These are phyloP conservation scores for Nyctibius bracteatus DNA, from an alignment of 2,113 vertebrate species.

Conservation along the genomic window DNA sequence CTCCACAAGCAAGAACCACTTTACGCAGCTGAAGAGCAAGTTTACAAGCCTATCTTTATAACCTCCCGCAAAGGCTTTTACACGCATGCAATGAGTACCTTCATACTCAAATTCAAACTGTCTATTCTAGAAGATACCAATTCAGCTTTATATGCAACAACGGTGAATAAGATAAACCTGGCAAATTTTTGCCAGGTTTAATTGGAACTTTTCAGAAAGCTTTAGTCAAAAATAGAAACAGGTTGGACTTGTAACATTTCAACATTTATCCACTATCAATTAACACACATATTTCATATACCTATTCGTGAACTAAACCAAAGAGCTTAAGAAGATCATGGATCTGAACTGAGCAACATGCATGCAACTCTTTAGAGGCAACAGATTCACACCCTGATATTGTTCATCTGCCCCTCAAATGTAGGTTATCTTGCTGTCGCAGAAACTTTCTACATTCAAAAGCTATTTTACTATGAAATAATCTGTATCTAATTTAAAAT, in stretches of 20 bases:
- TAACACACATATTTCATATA: neutral
- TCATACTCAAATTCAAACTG: neutral
- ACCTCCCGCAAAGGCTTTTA: neutral
- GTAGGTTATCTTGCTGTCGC: accelerated
- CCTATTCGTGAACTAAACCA: neutral
- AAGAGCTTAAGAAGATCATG: neutral
- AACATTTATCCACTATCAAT: neutral
- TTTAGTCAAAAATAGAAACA: neutral
- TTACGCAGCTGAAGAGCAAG: neutral
- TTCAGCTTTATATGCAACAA: neutral
- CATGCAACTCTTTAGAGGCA: neutral
- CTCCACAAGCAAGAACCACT: neutral
- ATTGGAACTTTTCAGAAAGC: neutral
- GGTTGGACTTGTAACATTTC: neutral
- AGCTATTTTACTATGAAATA: neutral
- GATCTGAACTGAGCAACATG: neutral
- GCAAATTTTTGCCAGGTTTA: neutral
- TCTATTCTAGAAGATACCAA: neutral
- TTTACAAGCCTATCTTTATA: neutral
- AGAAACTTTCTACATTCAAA: neutral
- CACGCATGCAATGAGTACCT: neutral
- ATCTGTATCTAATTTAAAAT: neutral
- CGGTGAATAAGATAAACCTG: accelerated
- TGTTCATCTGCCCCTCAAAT: neutral
- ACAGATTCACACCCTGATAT: neutral